Evolutionary conservation across 2,797 vertebrate genomes (phyloP), one percentile per base, ranked within the genome.

Genomic region (Catostomus latipinnis): DNA sequence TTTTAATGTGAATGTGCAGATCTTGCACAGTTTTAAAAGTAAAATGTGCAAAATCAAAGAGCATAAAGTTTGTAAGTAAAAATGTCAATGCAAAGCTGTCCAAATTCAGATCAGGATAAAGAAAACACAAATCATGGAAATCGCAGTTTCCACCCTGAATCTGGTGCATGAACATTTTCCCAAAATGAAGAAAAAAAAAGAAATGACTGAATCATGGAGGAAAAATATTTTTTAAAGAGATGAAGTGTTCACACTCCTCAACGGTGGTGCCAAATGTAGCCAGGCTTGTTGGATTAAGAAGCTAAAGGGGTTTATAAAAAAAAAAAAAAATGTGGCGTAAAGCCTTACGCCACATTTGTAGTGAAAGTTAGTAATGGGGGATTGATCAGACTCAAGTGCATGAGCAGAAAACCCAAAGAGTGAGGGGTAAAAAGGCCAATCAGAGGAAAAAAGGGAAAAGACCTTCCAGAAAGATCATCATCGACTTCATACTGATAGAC

Each of bases 401-500:
- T 87, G 84, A 90, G 68, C 86, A 94, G 91, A 91, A 93, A 93
- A 87, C 84, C 84, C 71, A 86, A 80, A 88, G 85, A 86, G 91
- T 88, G 82, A 93, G 93, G 87, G 87, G 76, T 89, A 80, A 49
- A 75, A 56, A 50, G 63, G 93, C 90, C 90, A 91, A 89, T 73
- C 77, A 85, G 86, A 92, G 57, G 71, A 85, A 93, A 92, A 94
- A 90, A 93, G 85, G 91, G 91, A 92, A 89, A 91, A 94, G 95
- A 96, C 97, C 97, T 98, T 98, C 96, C 97, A 90, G 96, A 97
- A 88, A 98, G 97, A 96, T 97, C 96, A 95, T 98, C 97, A 94
- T 95, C 95, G 94, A 97, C 97, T 94, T 98, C 96, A 95, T 98
- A 98, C 92, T 97, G 96, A 98, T 94, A 96, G 92, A 98, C 96